Percentiles rank a stretch among this genome's conserved stretches.
Conservation (phyloP, 2,113 vertebrate genomes). For the Silurus meridionalis region DNA sequence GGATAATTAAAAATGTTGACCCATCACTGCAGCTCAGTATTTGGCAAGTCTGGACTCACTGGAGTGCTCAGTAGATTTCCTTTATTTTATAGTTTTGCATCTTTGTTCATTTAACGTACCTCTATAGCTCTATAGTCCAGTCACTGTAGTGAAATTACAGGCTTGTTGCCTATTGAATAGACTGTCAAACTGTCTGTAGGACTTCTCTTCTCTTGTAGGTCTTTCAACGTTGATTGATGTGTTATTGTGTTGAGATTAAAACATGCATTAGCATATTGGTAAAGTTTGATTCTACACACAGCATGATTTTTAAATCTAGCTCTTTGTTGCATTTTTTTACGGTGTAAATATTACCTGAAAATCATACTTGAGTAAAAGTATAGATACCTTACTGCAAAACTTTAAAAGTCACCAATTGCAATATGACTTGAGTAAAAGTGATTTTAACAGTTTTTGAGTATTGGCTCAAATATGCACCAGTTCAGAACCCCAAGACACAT, state of each 20-base stretch:
- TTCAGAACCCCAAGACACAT: no score
- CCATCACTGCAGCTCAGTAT: slow-evolving; percentile 41
- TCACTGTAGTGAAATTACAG: not conserved
- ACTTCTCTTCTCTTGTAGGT: not conserved
- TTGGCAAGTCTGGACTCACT: slow-evolving; percentile 33
- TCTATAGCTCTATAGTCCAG: not conserved
- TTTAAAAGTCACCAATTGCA: no score
- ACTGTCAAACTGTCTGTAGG: not conserved
- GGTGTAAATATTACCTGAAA: no score
- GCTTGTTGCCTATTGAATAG: not conserved
- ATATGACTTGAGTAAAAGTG: no score
- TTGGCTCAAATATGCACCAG: no score
- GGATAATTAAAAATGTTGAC: slow-evolving; percentile 11
- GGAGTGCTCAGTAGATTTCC: slow-evolving; percentile 30
- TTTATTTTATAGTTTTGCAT: not conserved
- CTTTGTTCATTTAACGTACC: slow-evolving; percentile 11
- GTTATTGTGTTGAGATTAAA: not conserved
- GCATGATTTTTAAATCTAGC: not conserved
- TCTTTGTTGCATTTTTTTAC: not conserved
- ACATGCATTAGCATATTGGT: not conserved
- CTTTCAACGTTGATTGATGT: slow-evolving; percentile 6
- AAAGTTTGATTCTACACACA: not conserved
- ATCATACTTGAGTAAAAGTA: no score
- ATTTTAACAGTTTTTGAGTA: no score
- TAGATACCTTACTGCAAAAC: no score